A percentile compares a stretch with the other conserved stretches of the same genome.
These are phyloP conservation scores for Euproctis similis DNA, from an alignment of 2,888 invertebrate species.

Conservation along the genomic window DNA sequence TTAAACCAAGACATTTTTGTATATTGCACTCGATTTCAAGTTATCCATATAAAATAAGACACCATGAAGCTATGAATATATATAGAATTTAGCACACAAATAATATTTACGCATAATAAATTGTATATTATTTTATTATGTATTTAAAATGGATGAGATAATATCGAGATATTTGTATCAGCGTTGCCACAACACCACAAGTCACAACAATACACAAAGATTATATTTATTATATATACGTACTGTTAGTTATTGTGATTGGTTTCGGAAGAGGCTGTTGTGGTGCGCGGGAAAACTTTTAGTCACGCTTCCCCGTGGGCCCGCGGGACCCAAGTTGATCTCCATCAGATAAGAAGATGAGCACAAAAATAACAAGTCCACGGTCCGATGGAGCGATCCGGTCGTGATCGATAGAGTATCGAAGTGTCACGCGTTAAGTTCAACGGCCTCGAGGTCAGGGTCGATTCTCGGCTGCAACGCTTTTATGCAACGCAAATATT, in stretches of 20 bases:
- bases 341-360: constrained; percentile 55
- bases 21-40: no score
- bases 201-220: constrained; percentile 53
- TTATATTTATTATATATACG: no score
- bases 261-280: constrained; percentile 45
- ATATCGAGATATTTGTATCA: constrained; percentile 46
- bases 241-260: constrained; percentile 59
- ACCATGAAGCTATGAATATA: no score
- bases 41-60: no score
- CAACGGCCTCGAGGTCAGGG: constrained; percentile 68
- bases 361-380: constrained; percentile 44
- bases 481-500: constrained; percentile 60
- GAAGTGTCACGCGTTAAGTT: constrained; percentile 73
- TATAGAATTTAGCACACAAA: no score
- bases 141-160: constrained; percentile 2
- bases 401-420: constrained; percentile 75
- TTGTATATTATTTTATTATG: no score
- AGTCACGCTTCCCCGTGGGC: constrained; percentile 48
- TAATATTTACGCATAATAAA: no score
- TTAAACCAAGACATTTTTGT: no score
- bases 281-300: constrained; percentile 33
- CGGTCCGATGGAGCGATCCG: constrained; percentile 47
- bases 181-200: constrained; percentile 52
- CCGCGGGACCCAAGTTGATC: constrained; percentile 25
- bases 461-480: constrained; percentile 53